These are phyloP conservation scores for Operophtera brumata DNA, from an alignment of 2,888 invertebrate species.

Conservation along the genomic window DNA sequence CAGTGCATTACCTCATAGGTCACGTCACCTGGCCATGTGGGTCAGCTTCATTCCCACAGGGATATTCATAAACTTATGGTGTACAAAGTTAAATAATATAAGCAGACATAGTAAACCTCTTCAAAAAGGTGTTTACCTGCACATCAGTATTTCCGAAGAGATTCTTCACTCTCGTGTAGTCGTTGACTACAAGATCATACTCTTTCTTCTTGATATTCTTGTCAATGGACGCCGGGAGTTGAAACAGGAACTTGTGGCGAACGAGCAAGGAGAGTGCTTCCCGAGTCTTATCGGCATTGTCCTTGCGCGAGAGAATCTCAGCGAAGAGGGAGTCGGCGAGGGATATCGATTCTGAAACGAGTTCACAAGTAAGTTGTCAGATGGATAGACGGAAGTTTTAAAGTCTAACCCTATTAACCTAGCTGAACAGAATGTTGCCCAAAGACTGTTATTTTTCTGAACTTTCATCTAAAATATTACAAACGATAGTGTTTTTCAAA, in stretches of 20 bases:
- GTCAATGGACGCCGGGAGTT: constrained; percentile 96
- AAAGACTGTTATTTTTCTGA: too few species aligned
- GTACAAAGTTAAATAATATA: too few species aligned
- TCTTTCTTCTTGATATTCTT: constrained; percentile 96
- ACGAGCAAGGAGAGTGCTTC: constrained; percentile 96
- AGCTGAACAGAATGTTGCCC: too few species aligned
- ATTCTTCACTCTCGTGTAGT: constrained; percentile 97
- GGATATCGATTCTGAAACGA: constrained; percentile 87
- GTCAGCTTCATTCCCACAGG: too few species aligned
- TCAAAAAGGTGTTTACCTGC: constrained; percentile 58
- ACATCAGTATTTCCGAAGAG: constrained; percentile 97
- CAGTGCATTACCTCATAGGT: too few species aligned
- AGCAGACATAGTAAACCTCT: too few species aligned
- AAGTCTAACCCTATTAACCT: too few species aligned
- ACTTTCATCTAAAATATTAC: too few species aligned
- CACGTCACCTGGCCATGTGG: too few species aligned
- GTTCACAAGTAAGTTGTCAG: background rate
- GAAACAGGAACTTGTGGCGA: constrained; percentile 96
- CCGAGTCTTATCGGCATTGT: constrained; percentile 96
- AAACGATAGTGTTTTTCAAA: too few species aligned
- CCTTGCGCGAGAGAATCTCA: constrained; percentile 94
- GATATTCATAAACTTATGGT: too few species aligned
- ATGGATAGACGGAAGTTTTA: too few species aligned
- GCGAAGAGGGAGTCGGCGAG: constrained; percentile 96
- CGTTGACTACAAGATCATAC: constrained; percentile 98